phyloP scores from a whole-genome alignment of 2,797 vertebrate genomes.

The Vultur gryphus region DNA sequence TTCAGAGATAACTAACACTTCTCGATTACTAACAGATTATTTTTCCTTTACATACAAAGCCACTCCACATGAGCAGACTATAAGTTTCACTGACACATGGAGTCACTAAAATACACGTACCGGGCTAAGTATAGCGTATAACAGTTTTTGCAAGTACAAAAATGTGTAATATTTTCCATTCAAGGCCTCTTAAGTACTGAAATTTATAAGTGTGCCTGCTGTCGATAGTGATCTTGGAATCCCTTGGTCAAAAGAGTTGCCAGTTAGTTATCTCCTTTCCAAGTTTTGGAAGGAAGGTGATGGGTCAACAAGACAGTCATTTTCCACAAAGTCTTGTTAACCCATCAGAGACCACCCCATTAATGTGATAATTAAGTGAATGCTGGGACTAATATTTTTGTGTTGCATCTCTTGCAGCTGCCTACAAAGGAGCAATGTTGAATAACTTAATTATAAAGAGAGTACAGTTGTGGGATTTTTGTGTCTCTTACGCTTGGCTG shows the following conservation, averaged over 20 bases:
- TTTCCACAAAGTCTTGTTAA: background rate
- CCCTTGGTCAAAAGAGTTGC: background rate
- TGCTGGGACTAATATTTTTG: background rate
- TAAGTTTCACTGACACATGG: background rate
- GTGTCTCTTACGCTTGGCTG: background rate
- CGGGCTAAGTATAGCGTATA: background rate
- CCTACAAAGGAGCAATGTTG: background rate
- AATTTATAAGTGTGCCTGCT: background rate
- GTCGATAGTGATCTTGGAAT: background rate
- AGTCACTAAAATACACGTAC: background rate
- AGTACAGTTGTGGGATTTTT: background rate
- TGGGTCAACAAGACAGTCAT: background rate
- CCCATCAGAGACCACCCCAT: rapidly evolving
- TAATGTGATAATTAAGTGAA: background rate
- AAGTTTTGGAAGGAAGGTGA: background rate
- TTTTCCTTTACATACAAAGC: conserved; percentile 6
- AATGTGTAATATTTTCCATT: conserved; percentile 8
- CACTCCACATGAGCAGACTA: background rate
- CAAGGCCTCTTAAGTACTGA: background rate
- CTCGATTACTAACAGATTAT: background rate
- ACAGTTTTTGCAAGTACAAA: background rate
- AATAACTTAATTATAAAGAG: background rate
- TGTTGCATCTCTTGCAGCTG: background rate
- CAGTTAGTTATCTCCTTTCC: background rate
- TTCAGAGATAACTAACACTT: conserved; percentile 22